Evolutionary conservation across 2,888 invertebrate genomes (phyloP), one percentile per base, ranked within the genome.

Genomic region (Eilema caniola): DNA sequence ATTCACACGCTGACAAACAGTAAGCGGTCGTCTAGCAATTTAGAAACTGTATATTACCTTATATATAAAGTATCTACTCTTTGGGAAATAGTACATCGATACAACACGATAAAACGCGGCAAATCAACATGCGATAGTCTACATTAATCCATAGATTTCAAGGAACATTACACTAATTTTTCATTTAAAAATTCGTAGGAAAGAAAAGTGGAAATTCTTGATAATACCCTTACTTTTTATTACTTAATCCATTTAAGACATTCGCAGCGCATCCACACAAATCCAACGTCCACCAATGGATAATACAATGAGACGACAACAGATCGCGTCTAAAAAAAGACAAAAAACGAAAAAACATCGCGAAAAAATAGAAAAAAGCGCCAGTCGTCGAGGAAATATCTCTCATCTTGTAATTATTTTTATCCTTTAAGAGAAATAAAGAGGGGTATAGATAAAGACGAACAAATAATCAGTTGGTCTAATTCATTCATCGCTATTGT

Each of bases 331-430:
- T 87, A 91, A 72, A 80, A 78, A 85, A 33, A 16, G 31, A 56
- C 83, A 85, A 84, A 86, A 88, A 87, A 86, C 87, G 85, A 86
- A 87, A 90, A 88, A 86, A 85, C 80, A 85, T 85, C 80, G 75
- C 77, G 74, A 77, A 85, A 85, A 86, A 85, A 88, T 81, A 85
- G 77, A 83, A 84, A 86, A 84, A 76, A 66, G 75, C 76, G 78
- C 73, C 67, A 66, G 66, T 66, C 79, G 75, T 78, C 81, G 82
- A 89, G 87, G 87, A 89, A 91, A 90, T 90, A 91, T 91, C 94
- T 95, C 92, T 93, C 93, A 95, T 95, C 95, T 94, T 92, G 93
- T 94, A 93, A 95, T 95, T 95, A 95, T 95, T 93, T 95, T 95
- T 92, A 95, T 95, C 94, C 94, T 93, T 94, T 95, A 91, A 93